phyloP scores from a whole-genome alignment of 2,797 vertebrate genomes.

The Apogon hyalosoma region DNA sequence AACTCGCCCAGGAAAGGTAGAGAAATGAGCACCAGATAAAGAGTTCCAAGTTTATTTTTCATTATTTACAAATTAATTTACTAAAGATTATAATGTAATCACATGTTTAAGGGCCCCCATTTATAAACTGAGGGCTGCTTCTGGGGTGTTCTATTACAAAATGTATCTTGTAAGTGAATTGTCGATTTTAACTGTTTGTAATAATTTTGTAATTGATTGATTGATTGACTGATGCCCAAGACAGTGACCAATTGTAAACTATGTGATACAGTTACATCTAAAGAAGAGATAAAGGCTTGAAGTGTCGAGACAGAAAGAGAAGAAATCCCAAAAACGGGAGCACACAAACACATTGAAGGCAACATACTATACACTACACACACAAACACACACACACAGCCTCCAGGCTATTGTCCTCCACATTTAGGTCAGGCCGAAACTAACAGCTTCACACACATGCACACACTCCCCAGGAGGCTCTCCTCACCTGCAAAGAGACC shows the following conservation, averaged over 20 bases:
- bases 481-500: constrained; percentile 80
- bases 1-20: too few species aligned
- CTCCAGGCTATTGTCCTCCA: constrained; percentile 78
- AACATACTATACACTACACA: constrained; percentile 46
- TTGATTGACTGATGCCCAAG: too few species aligned
- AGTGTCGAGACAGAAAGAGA: constrained; percentile 29
- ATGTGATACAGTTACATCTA: constrained; percentile 15
- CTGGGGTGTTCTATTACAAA: too few species aligned
- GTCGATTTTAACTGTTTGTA: too few species aligned
- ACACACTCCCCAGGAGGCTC: constrained; percentile 70
- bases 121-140: too few species aligned
- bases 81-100: too few species aligned
- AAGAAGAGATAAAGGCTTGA: constrained; percentile 12
- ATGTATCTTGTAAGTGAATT: too few species aligned
- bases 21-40: too few species aligned
- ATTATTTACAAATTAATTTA: too few species aligned
- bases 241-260: neutral
- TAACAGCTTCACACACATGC: constrained; percentile 58
- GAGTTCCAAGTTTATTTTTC: too few species aligned
- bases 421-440: constrained; percentile 76
- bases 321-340: constrained; percentile 37
- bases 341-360: constrained; percentile 46
- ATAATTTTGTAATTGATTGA: too few species aligned
- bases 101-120: too few species aligned
- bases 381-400: constrained; percentile 54